Evolutionary conservation across 64 coral and sea anemone genomes (phyloP).

Genomic region (Porites australiensis): DNA sequence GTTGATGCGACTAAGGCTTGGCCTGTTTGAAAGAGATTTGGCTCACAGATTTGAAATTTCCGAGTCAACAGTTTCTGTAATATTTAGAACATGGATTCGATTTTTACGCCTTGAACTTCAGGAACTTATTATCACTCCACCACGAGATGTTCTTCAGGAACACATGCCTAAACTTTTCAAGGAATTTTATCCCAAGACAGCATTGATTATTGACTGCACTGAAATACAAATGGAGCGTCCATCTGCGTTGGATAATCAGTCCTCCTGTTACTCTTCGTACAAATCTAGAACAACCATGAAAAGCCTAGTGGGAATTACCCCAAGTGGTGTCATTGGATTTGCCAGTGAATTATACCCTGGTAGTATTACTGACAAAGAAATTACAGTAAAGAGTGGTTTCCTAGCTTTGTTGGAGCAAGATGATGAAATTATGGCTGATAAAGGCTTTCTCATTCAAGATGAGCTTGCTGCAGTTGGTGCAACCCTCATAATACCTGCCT

Average conservation of each 20-base stretch:
- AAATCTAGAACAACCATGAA: slow-evolving; percentile 66
- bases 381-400: slow-evolving; percentile 36
- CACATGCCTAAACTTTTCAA: slow-evolving; percentile 57
- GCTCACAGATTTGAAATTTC: slow-evolving; percentile 49
- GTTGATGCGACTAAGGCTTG: slow-evolving; percentile 60
- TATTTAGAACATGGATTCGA: slow-evolving; percentile 55
- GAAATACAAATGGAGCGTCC: slow-evolving; percentile 47
- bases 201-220: slow-evolving; percentile 65
- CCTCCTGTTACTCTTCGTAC: slow-evolving; percentile 17
- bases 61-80: slow-evolving; percentile 35
- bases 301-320: slow-evolving; percentile 39
- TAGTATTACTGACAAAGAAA: slow-evolving; percentile 60
- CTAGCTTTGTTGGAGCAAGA: slow-evolving; percentile 6
- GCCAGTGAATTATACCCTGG: slow-evolving; percentile 59
- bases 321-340: slow-evolving; percentile 53
- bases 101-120: slow-evolving; percentile 50
- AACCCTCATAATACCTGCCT: slow-evolving; percentile 29
- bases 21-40: slow-evolving; percentile 71
- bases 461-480: slow-evolving; percentile 70
- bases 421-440: slow-evolving; percentile 74
- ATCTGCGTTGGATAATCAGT: slow-evolving; percentile 33
- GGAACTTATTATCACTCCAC: slow-evolving; percentile 26
- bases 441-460: too few relatives aligned
- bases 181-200: slow-evolving; percentile 50
- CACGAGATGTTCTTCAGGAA: slow-evolving; percentile 36